Conservation (phyloP, 1,140 invertebrate genomes). For the Lutraria rhynchaena region DNA sequence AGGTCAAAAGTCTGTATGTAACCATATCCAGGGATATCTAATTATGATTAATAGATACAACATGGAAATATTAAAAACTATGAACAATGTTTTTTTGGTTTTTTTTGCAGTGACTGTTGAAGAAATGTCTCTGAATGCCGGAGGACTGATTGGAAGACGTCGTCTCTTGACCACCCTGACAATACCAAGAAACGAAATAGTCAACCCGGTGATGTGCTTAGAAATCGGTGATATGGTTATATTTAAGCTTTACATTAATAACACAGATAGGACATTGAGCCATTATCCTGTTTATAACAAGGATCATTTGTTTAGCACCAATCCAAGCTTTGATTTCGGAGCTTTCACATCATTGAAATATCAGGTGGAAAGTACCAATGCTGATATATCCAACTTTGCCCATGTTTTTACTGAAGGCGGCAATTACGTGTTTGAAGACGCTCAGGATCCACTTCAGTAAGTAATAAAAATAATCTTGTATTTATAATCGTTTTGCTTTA, state of each 20-base stretch:
- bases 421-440: slow-evolving; percentile 77
- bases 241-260: slow-evolving; percentile 74
- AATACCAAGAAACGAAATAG: slow-evolving; percentile 72
- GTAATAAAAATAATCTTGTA: too few relatives aligned
- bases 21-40: too few relatives aligned
- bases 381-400: slow-evolving; percentile 74
- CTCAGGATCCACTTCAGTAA: slow-evolving; percentile 67
- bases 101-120: slow-evolving; percentile 42
- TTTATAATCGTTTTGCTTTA: too few relatives aligned
- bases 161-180: slow-evolving; percentile 72
- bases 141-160: slow-evolving; percentile 28
- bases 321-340: slow-evolving; percentile 79
- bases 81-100: too few relatives aligned
- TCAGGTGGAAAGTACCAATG: slow-evolving; percentile 76
- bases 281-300: slow-evolving; percentile 79
- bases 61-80: too few relatives aligned
- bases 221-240: slow-evolving; percentile 76
- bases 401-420: slow-evolving; percentile 78
- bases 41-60: too few relatives aligned
- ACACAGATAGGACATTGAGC: slow-evolving; percentile 72
- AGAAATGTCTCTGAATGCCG: slow-evolving; percentile 36
- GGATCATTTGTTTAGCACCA: slow-evolving; percentile 79
- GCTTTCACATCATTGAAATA: slow-evolving; percentile 74
- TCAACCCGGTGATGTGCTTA: slow-evolving; percentile 78
- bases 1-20: too few relatives aligned